These are phyloP conservation scores for Scarus forsteni DNA, from an alignment of 2,797 vertebrate species.

Conservation along the genomic window DNA sequence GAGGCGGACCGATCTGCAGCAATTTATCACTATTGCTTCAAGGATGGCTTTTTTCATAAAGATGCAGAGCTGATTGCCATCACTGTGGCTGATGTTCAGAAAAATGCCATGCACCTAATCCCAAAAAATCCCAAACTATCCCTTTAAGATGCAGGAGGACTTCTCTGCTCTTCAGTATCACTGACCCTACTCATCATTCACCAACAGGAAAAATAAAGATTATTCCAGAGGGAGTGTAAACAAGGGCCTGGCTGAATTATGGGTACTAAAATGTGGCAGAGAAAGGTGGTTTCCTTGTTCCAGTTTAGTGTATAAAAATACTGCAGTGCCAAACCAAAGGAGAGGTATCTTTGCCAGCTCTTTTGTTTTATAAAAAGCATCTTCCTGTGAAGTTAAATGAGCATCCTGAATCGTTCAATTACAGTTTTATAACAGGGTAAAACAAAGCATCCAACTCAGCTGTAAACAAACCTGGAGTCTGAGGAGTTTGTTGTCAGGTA, in stretches of 20 bases:
- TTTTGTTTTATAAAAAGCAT: slow-evolving; percentile 62
- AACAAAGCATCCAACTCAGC: slow-evolving; percentile 71
- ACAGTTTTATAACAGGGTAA: slow-evolving; percentile 75
- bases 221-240: slow-evolving; percentile 63
- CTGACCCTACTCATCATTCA: slow-evolving; percentile 69
- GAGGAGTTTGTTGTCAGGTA: slow-evolving; percentile 69
- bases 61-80: too few relatives aligned
- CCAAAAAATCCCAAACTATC: too few relatives aligned
- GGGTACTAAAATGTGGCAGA: slow-evolving; percentile 74
- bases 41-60: too few relatives aligned
- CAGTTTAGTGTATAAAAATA: slow-evolving; percentile 79
- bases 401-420: slow-evolving; percentile 70
- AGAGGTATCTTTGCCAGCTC: slow-evolving; percentile 56
- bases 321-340: slow-evolving; percentile 49
- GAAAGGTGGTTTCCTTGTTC: slow-evolving; percentile 72
- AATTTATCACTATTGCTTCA: too few relatives aligned
- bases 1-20: too few relatives aligned
- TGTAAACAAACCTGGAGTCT: slow-evolving; percentile 65
- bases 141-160: slow-evolving; percentile 7
- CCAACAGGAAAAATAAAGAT: slow-evolving; percentile 68
- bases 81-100: slow-evolving; percentile 6
- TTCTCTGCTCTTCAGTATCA: slow-evolving; percentile 39
- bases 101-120: neutral
- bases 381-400: slow-evolving; percentile 71
- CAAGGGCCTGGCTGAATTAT: slow-evolving; percentile 77